These are phyloP conservation scores for Lamellibrachia columna DNA, from an alignment of 2,888 invertebrate species.

Conservation along the genomic window DNA sequence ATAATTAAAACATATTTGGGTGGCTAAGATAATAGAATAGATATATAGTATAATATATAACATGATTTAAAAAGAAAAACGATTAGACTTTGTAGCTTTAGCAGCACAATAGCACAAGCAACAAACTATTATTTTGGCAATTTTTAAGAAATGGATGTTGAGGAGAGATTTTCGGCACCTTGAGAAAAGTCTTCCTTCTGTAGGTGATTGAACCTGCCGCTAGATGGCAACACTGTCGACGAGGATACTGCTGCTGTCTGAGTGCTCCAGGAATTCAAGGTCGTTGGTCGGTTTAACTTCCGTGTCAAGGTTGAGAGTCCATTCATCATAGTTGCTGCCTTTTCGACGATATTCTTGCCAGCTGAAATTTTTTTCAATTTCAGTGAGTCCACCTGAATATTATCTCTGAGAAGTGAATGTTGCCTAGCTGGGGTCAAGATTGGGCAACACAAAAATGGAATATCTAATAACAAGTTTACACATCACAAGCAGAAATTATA, in stretches of 20 bases:
- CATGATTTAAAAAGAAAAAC: too few species aligned
- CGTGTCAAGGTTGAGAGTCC: constrained; percentile 35
- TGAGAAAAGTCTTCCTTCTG: background rate
- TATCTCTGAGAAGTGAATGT: too few species aligned
- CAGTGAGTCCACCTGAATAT: too few species aligned
- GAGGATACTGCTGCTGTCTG: background rate
- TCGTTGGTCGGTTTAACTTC: constrained; percentile 21
- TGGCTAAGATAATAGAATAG: too few species aligned
- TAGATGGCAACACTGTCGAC: background rate
- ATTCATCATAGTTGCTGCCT: constrained; percentile 21
- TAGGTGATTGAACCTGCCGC: background rate
- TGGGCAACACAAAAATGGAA: too few species aligned
- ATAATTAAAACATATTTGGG: too few species aligned
- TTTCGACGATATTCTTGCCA: constrained; percentile 22
- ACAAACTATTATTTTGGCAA: background rate
- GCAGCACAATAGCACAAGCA: too few species aligned
- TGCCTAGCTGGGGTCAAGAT: too few species aligned
- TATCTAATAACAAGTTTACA: too few species aligned
- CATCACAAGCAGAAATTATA: too few species aligned
- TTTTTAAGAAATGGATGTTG: background rate
- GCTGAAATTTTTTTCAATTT: background rate
- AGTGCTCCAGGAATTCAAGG: background rate
- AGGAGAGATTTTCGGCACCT: background rate
- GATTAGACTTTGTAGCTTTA: too few species aligned
- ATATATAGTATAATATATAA: too few species aligned